Evolutionary conservation across 2,888 invertebrate species (phyloP).

Genomic region (Ophraella communa): DNA sequence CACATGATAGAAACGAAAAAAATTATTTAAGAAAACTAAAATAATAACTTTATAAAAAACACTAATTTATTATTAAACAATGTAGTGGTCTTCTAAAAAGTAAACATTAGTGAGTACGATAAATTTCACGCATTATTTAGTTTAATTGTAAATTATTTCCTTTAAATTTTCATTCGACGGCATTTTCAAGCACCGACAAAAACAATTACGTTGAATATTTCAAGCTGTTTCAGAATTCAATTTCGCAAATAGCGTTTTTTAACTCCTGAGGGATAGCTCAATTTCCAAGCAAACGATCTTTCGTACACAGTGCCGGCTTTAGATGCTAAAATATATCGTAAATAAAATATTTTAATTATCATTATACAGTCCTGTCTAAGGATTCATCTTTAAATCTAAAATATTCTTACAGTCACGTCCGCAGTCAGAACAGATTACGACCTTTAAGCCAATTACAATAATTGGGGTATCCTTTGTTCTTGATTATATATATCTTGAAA

Average conservation of each 20-base stretch:
- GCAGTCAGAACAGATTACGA: background rate
- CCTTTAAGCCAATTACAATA: background rate
- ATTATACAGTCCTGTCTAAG: background rate
- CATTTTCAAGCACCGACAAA: background rate
- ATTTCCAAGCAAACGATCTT: conserved; percentile 1
- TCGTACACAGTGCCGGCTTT: background rate
- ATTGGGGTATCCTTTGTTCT: background rate
- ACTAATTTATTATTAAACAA: too few species aligned
- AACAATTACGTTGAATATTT: background rate
- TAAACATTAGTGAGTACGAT: too few species aligned
- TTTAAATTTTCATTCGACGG: background rate
- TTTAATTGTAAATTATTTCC: background rate
- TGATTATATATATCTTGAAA: background rate
- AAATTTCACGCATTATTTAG: too few species aligned
- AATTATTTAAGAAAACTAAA: too few species aligned
- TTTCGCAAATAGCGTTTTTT: conserved; percentile 6
- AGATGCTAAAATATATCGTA: background rate
- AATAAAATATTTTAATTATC: too few species aligned
- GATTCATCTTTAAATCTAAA: background rate
- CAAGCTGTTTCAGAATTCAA: background rate
- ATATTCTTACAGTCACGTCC: background rate
- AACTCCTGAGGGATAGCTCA: background rate
- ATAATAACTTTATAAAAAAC: too few species aligned
- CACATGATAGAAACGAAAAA: too few species aligned
- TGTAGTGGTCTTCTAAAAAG: too few species aligned